Base-by-base conservation (phyloP, 2,113 vertebrate genomes). In the Cebus imitator region DNA sequence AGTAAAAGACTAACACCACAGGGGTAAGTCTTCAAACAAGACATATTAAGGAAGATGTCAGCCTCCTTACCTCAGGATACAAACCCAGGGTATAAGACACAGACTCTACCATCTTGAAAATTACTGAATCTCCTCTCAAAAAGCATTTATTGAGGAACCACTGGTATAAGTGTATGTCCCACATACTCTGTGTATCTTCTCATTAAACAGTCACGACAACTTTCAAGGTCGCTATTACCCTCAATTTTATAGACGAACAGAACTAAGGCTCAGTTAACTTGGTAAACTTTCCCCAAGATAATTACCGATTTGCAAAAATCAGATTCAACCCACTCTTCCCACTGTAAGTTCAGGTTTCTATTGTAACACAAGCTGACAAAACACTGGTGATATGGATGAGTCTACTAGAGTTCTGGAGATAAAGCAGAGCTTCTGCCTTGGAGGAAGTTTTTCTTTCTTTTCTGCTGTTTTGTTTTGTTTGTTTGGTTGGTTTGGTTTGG, bases 331-430 rank as follows among this genome's bases (percentile, higher is more conserved):
- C 14, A 79, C 32, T 45, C 58, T 81, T 95, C 87, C 76, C 80
- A 64, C 70, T 18, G 4, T 17, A 80, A 90, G 23, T 6, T 92
- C 57, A 17, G 57, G 70, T 84, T 50, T 96, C 61, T 50, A 8
- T 95, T 81, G 75, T 30, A 85, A 91, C 23, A 93, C 27, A 92
- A 95, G 57, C 25, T 66, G 87, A 43, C 45, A 68, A 88, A 95
- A 55, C 18, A 76, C 27, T 73, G 75, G 48, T 25, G 0, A 9
- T 75, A 66, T 58, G 50, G 6, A 86, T 7, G 21, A 68, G 5
- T 7, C 43, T 37, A 35, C 21, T 37, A 50, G 57, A 70, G 40
- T 37, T 43, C n/a, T 64, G 87, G 32, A 86, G 30, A 72, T 17
- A 3, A 45, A 91, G 37, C 58, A 3, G 1, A 92, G 6, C 37